Base-by-base conservation (phyloP, 2,797 vertebrate genomes). In the Gymnopithys bicolor region DNA sequence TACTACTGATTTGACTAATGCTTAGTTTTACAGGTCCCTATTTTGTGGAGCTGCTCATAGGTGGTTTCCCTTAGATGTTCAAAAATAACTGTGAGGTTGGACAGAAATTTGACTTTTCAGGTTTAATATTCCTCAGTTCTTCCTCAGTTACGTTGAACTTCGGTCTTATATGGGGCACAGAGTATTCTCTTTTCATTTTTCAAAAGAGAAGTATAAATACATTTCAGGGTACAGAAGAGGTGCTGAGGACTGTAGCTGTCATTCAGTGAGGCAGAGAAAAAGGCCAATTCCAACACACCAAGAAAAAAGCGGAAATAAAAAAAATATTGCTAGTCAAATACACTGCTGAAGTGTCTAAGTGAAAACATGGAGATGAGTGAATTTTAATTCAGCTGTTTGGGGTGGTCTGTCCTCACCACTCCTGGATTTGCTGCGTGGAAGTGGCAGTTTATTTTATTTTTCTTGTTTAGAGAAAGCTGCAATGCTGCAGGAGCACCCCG, bases 111-210 rank as follows among this genome's bases (percentile, higher is more conserved):
- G 49, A 85, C 64, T 92, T 94, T 58, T 70, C 19, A 41, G 32
- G 59, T 79, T 69, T 87, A 37, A 37, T n/a, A 87, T 71, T 74
- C 71, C 69, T 70, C 70, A 70, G 73, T 88, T 96, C 89, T 95
- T 95, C 21, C 76, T 88, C 77, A 66, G 66, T 79, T 83, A 33
- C 6, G 56, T 59, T 76, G 93, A 81, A 66, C 76, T 85, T 86
- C 45, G 63, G 81, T 87, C 77, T 74, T 84, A 77, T 18, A 32
- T 28, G 18, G 41, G 27, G 39, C 64, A 53, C 43, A 43, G 71
- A 76, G 14, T 71, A 39, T 78, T 93, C 83, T 68, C 48, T 94
- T 73, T 76, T 59, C 56, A 49, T 82, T 95, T 96, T 77, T 91
- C 75, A 58, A 48, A 91, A 87, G 79, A 43, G 77, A 74, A 80